Percentiles rank a stretch among this genome's conserved stretches.
Evolutionary conservation across 1,140 invertebrate genomes (phyloP).

Genomic region (Sipha flava): DNA sequence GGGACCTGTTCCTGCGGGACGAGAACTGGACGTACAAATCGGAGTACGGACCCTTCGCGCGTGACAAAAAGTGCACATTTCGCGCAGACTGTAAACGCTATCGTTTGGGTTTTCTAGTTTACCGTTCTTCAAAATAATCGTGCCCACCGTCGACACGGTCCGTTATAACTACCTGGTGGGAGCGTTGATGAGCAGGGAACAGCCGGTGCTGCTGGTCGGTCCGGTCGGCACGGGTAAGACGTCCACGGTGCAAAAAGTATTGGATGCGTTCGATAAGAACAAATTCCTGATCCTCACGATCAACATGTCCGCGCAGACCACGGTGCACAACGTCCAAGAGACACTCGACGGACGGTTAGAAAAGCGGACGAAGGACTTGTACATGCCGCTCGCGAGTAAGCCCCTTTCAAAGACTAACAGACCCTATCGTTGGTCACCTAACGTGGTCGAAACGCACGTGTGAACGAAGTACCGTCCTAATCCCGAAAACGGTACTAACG

Average conservation of each 20-base stretch:
- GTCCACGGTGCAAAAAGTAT: constrained; percentile 58
- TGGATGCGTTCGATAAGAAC: constrained; percentile 53
- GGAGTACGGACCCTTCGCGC: neutral
- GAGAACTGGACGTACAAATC: neutral
- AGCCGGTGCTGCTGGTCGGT: constrained; percentile 64
- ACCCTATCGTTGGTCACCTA: no score
- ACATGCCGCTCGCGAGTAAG: constrained; percentile 53
- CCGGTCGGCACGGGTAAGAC: constrained; percentile 77
- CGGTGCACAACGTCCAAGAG: constrained; percentile 65
- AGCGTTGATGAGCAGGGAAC: constrained; percentile 50
- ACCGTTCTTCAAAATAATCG: constrained; percentile 44
- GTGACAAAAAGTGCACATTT: neutral
- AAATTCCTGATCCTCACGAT: constrained; percentile 60
- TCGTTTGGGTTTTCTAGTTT: neutral
- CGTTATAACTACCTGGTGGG: constrained; percentile 64
- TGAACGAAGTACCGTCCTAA: no score
- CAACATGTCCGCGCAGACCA: constrained; percentile 79
- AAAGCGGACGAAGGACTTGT: constrained; percentile 66
- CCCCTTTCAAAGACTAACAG: no score
- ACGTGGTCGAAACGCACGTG: no score
- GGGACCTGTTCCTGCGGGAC: neutral
- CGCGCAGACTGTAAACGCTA: no score
- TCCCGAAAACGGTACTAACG: no score
- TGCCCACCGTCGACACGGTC: constrained; percentile 74
- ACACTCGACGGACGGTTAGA: constrained; percentile 85